phyloP scores from a whole-genome alignment of 2,888 invertebrate species.

The Dione juno region DNA sequence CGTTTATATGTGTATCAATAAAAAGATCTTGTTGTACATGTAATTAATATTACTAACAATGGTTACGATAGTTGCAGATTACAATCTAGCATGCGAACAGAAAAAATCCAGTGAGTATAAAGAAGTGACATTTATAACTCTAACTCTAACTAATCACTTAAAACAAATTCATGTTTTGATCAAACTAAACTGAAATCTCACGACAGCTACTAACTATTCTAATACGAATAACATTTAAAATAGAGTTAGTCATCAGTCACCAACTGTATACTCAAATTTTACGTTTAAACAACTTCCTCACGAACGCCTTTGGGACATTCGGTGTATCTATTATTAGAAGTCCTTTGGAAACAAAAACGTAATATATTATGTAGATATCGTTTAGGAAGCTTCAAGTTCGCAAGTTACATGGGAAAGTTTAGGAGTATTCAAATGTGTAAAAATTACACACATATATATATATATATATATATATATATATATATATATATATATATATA shows the following conservation, averaged over 20 bases:
- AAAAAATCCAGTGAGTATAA: too few species aligned
- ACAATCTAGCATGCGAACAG: too few species aligned
- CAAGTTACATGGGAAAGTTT: background rate
- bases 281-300: conserved; percentile 28
- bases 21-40: too few species aligned
- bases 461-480: too few species aligned
- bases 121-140: too few species aligned
- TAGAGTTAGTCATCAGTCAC: conserved; percentile 21
- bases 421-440: background rate
- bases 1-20: too few species aligned
- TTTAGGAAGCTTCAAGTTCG: background rate
- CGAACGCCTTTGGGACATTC: conserved; percentile 17
- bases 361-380: background rate
- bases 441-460: too few species aligned
- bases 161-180: background rate
- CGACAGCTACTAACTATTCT: conserved; percentile 17
- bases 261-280: conserved; percentile 27
- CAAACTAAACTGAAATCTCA: background rate
- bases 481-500: too few species aligned
- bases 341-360: conserved; percentile 36
- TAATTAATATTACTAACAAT: too few species aligned
- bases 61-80: too few species aligned
- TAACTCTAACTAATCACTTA: too few species aligned
- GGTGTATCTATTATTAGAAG: conserved; percentile 15
- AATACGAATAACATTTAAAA: conserved; percentile 21